Evolutionary conservation across 2,113 vertebrate species (phyloP), one percentile per base, ranked within the genome.

Genomic region (Ophiodon elongatus): DNA sequence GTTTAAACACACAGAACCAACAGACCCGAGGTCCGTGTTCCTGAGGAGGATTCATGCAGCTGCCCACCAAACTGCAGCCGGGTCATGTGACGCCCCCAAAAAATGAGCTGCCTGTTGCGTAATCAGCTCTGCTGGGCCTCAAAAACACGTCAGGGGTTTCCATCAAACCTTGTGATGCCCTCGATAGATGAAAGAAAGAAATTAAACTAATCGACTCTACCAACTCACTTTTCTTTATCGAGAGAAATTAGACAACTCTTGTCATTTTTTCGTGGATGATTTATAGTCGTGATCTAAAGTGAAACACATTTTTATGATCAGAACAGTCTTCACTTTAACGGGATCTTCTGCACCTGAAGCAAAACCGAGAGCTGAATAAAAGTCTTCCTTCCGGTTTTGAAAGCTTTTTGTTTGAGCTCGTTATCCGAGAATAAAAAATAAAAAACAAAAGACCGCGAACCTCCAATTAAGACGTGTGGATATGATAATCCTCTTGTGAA

Each of bases 51-150:
- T 50, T 8, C 70, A 73, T 73, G 73, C 75, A 82, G 77, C 80
- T 70, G 63, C 68, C 54, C 87, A 57, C 57, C 70, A 60, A 62
- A 79, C 52, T 35, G 62, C 63, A 70, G 74, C 70, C 83, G 27
- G 74, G 79, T 83, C 91, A 90, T 89, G 89, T 87, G 90, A 92
- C 74, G 80, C 66, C 73, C 71, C 56, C 54, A 15, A 54, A 73
- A 87, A 90, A 79, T 75, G 68, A 87, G 45, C 29, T 68, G 77
- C 87, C 83, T 80, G 88, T 91, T 86, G 81, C 65, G 65, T 77
- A 83, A 91, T 79, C 52, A 66, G 83, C 87, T 89, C 79, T 71
- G 83, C 78, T 43, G 37, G 73, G 74, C 68, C 89, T 86, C 72
- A 76, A 35, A 6, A 80, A 80, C 78, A 77, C 75, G 66, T 67